Percentiles rank a stretch among this genome's conserved stretches.
Conservation (phyloP, 2,888 invertebrate genomes). For the Macrosiphum euphorbiae region DNA sequence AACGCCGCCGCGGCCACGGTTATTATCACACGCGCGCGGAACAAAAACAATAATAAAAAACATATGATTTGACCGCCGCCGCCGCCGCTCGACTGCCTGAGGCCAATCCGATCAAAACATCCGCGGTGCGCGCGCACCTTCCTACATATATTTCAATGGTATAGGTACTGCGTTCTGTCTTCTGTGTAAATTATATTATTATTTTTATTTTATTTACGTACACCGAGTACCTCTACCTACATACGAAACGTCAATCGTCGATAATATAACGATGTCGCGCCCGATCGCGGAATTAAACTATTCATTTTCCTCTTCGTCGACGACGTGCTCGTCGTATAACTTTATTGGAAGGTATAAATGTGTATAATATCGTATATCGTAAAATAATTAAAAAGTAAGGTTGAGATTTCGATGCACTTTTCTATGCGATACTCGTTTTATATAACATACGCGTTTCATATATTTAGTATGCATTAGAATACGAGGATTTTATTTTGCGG, state of each 20-base stretch:
- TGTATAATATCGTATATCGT: neutral
- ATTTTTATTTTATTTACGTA: neutral
- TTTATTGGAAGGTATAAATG: neutral
- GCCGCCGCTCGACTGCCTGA: neutral
- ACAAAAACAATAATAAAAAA: conserved; percentile 65
- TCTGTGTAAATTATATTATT: neutral
- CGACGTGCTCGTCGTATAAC: neutral
- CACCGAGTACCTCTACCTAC: neutral
- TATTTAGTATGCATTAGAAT: too few species aligned
- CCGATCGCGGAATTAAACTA: neutral
- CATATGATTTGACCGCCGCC: conserved; percentile 58
- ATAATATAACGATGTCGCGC: neutral
- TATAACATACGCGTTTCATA: too few species aligned
- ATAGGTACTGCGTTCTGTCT: too few species aligned
- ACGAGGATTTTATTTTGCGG: too few species aligned
- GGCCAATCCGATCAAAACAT: conserved; percentile 46
- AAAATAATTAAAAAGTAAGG: neutral
- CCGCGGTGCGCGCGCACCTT: conserved; percentile 53
- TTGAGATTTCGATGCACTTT: too few species aligned
- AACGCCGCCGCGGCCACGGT: neutral
- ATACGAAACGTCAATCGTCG: neutral
- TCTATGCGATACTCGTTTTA: too few species aligned
- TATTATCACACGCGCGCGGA: conserved; percentile 53
- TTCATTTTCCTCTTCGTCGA: neutral
- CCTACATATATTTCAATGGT: too few species aligned